Conservation (phyloP, 1,140 invertebrate species). For the Parasteatoda tepidariorum region DNA sequence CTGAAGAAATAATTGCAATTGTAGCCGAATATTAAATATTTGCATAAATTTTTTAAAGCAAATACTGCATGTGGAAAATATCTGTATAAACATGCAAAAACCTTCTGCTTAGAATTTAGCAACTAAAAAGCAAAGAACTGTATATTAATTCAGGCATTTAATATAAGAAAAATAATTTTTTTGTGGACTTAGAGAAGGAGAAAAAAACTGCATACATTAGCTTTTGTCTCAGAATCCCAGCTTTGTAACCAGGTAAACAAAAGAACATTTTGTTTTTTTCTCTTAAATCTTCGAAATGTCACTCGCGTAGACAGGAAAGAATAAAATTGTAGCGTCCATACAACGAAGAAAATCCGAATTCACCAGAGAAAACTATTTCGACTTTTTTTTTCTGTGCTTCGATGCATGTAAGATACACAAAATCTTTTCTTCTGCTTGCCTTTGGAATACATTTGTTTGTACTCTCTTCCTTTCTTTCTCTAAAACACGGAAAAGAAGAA, state of each 20-base stretch:
- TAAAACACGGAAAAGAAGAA: background rate
- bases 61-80: no score
- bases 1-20: no score
- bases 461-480: background rate
- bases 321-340: background rate
- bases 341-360: constrained; percentile 20
- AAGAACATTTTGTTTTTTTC: background rate
- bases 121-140: no score
- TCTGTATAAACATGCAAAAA: no score
- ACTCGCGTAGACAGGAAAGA: background rate
- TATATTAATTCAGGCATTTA: no score
- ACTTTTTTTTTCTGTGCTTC: background rate
- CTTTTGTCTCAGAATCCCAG: no score
- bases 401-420: background rate
- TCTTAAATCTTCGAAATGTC: constrained; percentile 2
- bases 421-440: background rate
- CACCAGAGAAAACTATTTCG: background rate
- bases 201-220: no score
- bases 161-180: no score
- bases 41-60: no score
- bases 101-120: no score
- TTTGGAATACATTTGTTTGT: constrained; percentile 34
- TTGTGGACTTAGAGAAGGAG: no score
- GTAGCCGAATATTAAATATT: no score
- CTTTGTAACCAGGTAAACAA: constrained; percentile 1